Base-by-base conservation (phyloP, 2,113 vertebrate genomes). In the Syngnathus typhle region DNA sequence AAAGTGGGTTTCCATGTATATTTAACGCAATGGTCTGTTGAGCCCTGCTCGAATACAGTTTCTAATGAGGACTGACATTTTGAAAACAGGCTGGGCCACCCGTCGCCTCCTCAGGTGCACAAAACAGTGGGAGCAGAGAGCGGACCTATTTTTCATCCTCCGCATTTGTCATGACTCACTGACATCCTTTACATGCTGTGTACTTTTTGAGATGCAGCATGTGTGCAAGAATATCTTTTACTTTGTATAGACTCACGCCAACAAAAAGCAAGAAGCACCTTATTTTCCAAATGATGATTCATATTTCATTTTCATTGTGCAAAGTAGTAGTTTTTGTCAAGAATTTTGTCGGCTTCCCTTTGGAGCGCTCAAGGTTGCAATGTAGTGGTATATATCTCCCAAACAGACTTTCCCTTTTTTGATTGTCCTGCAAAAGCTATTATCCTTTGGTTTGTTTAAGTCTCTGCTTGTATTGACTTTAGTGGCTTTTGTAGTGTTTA, bases 1-100 rank as follows among this genome's bases (percentile, higher is more conserved):
- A 84, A 90, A 88, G 77, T 81, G 79, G 85, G 84, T 87, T 87
- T 82, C 74, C 82, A 87, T 91, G 80, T 89, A 89, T 89, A 83
- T 90, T 91, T 91, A 85, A 90, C 86, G 76, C 69, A 77, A 79
- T 74, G 83, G 79, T 84, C 85, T 88, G 84, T 84, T 10, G 71
- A 79, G 84, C 73, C 62, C 70, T 69, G 85, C 78, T 79, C 81
- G 68, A 86, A 74, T 82, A 77, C 87, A 78, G 76, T 88, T 82
- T 80, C 67, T 90, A 89, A 91, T 88, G 80, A 87, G 83, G 76
- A 82, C 77, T 82, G 89, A 77, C 84, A 83, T 76, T 74, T 71
- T 75, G 76, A 84, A 90, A 88, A 83, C 79, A 82, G 76, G 72
- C 75, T 80, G 72, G 73, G 83, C 80, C 77, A 80, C 80, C 83